Evolutionary conservation across 2,888 invertebrate species (phyloP), one percentile per base, ranked within the genome.

Genomic region (Ariolimax columbianus): DNA sequence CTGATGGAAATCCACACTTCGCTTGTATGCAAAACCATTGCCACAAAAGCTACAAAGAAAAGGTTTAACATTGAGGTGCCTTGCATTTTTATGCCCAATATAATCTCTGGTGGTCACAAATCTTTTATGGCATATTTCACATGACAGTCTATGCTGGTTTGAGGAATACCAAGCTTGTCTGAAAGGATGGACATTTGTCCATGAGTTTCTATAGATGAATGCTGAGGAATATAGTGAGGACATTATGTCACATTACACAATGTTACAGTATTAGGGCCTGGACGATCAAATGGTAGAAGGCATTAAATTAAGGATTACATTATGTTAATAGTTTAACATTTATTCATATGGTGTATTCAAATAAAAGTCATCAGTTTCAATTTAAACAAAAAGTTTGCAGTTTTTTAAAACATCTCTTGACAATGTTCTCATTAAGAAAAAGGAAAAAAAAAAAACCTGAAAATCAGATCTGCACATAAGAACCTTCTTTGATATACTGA

Each of bases 81-180:
- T 73, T 51, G 86, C 82, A 75, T 87, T 87, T 66, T 82, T 82
- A 70, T 87, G 87, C 26, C 87, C 87, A 82, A 82, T 79, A 47
- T 75, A 79, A 82, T 87, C 86, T 81, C 84, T 81, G 68, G 78
- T 86, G 17, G 86, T 84, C 36, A 86, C 81, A 79, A 85, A 87
- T 40, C 51, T 73, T 75, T 87, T 86, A 43, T 82, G 78, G 80
- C 87, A 87, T 23, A 82, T 82, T 55, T 77, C 82, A 72, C 87
- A 87, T n/a, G 59, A 51, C 70, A 82, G 55, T 72, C 82, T 72
- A 72, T 82, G 72, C 55, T 72, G 72, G 73, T 73, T 82, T 70
- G 73, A 82, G 40, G 73, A 23, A 82, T 70, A 82, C 82, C 82
- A 82, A 59, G 55, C 59, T 59, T 72, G 51, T 82, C 70, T 82